Base-by-base conservation (phyloP, 2,113 vertebrate species). In the Microtus ochrogaster region DNA sequence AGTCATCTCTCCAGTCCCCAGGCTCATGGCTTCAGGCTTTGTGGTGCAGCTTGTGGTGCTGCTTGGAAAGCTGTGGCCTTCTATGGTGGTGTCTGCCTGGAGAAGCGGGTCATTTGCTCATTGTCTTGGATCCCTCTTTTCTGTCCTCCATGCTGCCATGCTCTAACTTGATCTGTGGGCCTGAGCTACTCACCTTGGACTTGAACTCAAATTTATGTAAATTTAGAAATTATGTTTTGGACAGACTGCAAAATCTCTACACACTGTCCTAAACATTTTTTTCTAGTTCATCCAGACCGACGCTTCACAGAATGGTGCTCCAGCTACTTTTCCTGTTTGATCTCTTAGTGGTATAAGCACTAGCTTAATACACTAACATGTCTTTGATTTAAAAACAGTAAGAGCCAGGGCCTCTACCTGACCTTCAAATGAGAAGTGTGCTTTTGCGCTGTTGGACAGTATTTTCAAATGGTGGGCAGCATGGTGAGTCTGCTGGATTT, bases 181-280 rank as follows among this genome's bases (percentile, higher is more conserved):
- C 76, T 72, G 9, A 52, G 14, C 6, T 66, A 55, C 66, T 70
- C 61, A 88, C 11, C 36, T 44, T 74, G 39, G 33, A 66, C 39
- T 52, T 91, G 39, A 86, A 89, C 81, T 85, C 61, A 90, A 87
- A 44, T 81, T 95, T n/a, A 33, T 7, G 91, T 22, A 66, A 9
- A 90, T 88, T 70, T 90, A 90, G 66, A 95, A 94, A 73, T 77
- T 63, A 30, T 44, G 47, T 58, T 76, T 93, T 92, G 47, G 47
- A 39, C 1, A 82, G 49, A 81, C 30, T 47, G 13, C 74, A 33
- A 92, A 88, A 90, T 70, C 30, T 61, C 72, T n/a, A 86, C 21
- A 89, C 7, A 70, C 44, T 26, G 19, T 12, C 55, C 47, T 68
- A 7, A 17, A 65, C 16, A 52, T 55, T 77, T 55, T 77, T 55